Conservation (phyloP, 2,888 invertebrate genomes). For the Plutella xylostella region DNA sequence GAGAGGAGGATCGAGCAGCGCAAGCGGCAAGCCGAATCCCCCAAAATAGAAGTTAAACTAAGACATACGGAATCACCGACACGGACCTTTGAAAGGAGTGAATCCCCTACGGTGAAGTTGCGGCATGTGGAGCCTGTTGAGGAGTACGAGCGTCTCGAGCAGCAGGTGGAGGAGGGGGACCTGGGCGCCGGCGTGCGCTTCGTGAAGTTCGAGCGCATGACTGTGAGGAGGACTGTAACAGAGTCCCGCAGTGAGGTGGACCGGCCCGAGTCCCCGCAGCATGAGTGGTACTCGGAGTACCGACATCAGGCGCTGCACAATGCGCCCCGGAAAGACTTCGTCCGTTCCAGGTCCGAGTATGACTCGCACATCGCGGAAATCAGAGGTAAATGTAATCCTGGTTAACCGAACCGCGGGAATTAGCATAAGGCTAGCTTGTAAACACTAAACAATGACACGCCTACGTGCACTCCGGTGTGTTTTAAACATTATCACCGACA, state of each 20-base stretch:
- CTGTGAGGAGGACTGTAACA: conserved; percentile 73
- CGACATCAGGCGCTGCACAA: conserved; percentile 70
- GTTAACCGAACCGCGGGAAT: no score
- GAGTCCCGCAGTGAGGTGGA: conserved; percentile 49
- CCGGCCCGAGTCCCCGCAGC: conserved; percentile 53
- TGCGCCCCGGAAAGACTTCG: conserved; percentile 76
- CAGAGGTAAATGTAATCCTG: conserved; percentile 76
- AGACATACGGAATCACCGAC: conserved; percentile 61
- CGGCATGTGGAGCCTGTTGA: conserved; percentile 53
- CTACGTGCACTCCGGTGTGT: no score
- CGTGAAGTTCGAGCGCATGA: conserved; percentile 79
- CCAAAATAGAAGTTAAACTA: conserved; percentile 72
- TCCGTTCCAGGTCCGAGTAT: conserved; percentile 84
- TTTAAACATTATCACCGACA: no score
- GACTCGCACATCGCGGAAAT: conserved; percentile 89
- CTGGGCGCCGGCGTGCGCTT: conserved; percentile 72
- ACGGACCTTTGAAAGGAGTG: conserved; percentile 37
- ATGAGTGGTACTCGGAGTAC: conserved; percentile 61
- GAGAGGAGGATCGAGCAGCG: conserved; percentile 72
- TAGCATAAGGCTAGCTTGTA: no score
- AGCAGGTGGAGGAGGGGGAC: conserved; percentile 74
- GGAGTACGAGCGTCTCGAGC: conserved; percentile 37
- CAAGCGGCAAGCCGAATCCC: conserved; percentile 63
- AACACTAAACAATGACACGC: no score
- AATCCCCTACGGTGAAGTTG: conserved; percentile 51